Percentiles rank a stretch among this genome's conserved stretches.
phyloP scores from a whole-genome alignment of 1,140 invertebrate genomes.

The Euura lappo region DNA sequence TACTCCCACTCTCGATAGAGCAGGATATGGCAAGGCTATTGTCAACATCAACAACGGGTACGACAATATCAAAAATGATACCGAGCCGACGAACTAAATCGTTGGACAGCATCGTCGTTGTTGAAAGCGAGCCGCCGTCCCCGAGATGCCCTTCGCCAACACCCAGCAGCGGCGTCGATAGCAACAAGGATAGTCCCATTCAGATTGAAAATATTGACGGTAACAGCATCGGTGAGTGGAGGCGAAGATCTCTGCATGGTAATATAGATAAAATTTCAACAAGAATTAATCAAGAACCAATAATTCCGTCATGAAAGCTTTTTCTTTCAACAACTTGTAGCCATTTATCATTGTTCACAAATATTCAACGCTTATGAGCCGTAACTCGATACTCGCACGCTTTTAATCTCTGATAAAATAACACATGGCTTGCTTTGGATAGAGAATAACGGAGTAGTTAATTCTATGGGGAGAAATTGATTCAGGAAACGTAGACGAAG shows the following conservation, averaged over 20 bases:
- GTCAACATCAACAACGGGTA: constrained; percentile 28
- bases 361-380: background rate
- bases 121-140: constrained; percentile 56
- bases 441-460: too few species aligned
- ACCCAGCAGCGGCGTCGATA: constrained; percentile 87
- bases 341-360: background rate
- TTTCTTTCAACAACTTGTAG: too few species aligned
- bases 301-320: too few species aligned
- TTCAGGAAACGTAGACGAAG: background rate
- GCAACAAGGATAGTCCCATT: constrained; percentile 89
- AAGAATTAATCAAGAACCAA: too few species aligned
- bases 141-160: constrained; percentile 86
- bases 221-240: constrained; percentile 63
- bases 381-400: background rate
- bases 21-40: constrained; percentile 61
- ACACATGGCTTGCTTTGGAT: background rate
- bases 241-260: too few species aligned
- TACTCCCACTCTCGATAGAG: constrained; percentile 61
- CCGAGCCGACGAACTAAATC: constrained; percentile 54
- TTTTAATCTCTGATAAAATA: background rate
- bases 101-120: constrained; percentile 54
- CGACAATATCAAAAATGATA: constrained; percentile 37
- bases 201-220: constrained; percentile 85
- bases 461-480: too few species aligned
- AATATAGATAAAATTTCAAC: too few species aligned